Evolutionary conservation across 2,888 invertebrate species (phyloP).

Genomic region (Amphipoea oculea): DNA sequence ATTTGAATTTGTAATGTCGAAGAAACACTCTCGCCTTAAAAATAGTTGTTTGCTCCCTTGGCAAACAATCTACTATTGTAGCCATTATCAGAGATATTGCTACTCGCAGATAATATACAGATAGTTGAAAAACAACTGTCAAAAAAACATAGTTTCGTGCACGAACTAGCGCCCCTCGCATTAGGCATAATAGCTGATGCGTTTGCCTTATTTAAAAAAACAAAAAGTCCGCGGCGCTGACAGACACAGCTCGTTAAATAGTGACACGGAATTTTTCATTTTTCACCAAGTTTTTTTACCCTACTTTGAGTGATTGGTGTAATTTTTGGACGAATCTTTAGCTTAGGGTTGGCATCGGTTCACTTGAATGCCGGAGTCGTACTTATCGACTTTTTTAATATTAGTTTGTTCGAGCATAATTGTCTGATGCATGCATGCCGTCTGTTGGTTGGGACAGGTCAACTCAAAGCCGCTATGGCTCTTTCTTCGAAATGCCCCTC

Average conservation of each 20-base stretch:
- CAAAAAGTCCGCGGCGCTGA: conserved; percentile 78
- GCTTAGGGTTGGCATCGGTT: conserved; percentile 46
- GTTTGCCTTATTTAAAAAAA: conserved; percentile 80
- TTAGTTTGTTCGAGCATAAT: not conserved
- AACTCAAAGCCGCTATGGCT: no score
- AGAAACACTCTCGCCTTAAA: no score
- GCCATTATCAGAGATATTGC: not conserved
- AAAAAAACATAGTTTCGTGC: conserved; percentile 64
- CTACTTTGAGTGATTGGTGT: conserved; percentile 81
- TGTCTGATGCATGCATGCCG: no score
- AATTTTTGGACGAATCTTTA: conserved; percentile 75
- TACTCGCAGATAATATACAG: conserved; percentile 8
- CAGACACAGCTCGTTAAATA: conserved; percentile 83
- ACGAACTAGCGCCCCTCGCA: conserved; percentile 69
- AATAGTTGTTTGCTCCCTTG: no score
- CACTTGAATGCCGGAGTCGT: not conserved
- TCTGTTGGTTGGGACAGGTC: no score
- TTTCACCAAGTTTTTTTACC: conserved; percentile 77
- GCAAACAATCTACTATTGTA: no score
- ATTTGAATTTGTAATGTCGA: no score
- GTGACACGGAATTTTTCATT: conserved; percentile 79
- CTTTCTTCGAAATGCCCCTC: no score
- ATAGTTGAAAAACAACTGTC: conserved; percentile 46
- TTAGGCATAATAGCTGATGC: conserved; percentile 78
- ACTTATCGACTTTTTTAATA: conserved; percentile 6